Conservation (phyloP, 2,113 vertebrate species). For the Aplodontia rufa region DNA sequence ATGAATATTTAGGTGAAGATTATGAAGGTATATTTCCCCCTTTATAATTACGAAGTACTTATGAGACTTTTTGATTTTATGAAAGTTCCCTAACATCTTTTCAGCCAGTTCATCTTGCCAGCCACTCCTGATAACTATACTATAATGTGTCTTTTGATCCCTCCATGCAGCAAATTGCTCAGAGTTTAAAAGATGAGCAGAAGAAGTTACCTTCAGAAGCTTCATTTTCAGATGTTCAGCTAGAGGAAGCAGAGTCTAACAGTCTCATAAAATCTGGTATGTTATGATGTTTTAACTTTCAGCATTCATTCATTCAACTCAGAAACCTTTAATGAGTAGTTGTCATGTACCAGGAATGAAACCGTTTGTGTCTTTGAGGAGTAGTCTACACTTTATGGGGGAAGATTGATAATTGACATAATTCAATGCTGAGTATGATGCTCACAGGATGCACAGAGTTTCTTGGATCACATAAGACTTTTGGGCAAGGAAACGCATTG, state of each 20-base stretch:
- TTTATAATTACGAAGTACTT: neutral
- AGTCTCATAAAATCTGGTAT: constrained; percentile 89
- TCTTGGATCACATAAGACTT: neutral
- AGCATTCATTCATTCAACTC: neutral
- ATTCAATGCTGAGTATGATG: neutral
- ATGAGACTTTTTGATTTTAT: neutral
- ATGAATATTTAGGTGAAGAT: neutral
- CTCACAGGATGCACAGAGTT: neutral
- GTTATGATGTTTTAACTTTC: constrained; percentile 23
- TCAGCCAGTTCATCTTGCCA: neutral
- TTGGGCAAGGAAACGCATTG: neutral
- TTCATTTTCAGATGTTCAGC: constrained; percentile 91
- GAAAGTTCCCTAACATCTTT: neutral
- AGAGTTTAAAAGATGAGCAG: constrained; percentile 97
- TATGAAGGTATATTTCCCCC: neutral
- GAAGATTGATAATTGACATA: neutral
- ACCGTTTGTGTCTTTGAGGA: constrained; percentile 28
- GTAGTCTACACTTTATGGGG: neutral
- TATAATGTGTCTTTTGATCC: constrained; percentile 52
- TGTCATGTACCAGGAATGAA: neutral
- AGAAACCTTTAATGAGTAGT: neutral
- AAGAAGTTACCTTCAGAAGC: constrained; percentile 88
- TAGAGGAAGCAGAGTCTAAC: constrained; percentile 89
- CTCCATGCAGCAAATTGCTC: constrained; percentile 92
- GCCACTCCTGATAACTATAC: neutral